Evolutionary conservation across 2,113 vertebrate genomes (phyloP).

Genomic region (Kryptolebias marmoratus): DNA sequence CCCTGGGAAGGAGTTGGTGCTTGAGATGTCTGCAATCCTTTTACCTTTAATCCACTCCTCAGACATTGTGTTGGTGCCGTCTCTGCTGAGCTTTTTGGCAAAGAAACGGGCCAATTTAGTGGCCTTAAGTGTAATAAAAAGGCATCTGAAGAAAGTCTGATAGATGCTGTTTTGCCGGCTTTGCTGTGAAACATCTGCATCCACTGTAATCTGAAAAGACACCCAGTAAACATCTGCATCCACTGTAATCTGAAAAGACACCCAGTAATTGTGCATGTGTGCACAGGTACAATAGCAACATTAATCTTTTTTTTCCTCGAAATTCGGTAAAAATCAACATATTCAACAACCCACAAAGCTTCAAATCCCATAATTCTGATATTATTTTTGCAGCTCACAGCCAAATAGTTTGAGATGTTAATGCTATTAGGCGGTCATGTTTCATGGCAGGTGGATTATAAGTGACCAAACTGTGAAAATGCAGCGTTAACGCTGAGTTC

Average conservation of each 20-base stretch:
- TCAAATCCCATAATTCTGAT: conserved; percentile 36
- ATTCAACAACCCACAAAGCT: conserved; percentile 19
- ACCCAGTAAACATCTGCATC: conserved; percentile 1
- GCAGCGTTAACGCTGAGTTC: no score
- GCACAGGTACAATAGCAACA: conserved; percentile 4
- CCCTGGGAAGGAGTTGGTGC: conserved; percentile 48
- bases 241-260: background rate
- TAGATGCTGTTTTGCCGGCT: background rate
- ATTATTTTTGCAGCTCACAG: no score
- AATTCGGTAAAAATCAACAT: conserved; percentile 18
- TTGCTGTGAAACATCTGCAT: conserved; percentile 15
- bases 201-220: background rate
- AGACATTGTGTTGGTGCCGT: conserved; percentile 22
- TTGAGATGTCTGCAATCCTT: conserved; percentile 49
- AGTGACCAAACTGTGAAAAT: no score
- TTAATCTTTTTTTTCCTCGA: conserved; percentile 24
- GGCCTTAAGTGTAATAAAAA: conserved; percentile 40
- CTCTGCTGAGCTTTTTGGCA: conserved; percentile 39
- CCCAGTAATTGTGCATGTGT: conserved; percentile 4
- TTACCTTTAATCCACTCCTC: conserved; percentile 53
- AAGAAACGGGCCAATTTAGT: conserved; percentile 44
- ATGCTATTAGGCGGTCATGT: no score
- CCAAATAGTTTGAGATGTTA: no score
- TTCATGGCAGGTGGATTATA: no score
- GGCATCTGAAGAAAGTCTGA: conserved; percentile 32